Conservation (phyloP, 2,113 vertebrate species). For the Leptodactylus fuscus region DNA sequence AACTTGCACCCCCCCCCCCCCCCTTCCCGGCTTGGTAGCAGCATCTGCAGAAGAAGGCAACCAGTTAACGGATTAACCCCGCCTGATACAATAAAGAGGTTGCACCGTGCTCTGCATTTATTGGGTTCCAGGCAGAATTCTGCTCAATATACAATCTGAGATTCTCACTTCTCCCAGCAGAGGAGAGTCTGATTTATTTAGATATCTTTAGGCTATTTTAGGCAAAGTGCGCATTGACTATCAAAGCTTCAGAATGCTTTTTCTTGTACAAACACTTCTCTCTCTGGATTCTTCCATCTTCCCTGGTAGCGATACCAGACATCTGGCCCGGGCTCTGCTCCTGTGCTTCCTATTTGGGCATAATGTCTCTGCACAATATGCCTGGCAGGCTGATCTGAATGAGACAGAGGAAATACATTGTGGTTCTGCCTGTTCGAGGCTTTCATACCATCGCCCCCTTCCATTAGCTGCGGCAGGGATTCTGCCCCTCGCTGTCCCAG, state of each 20-base stretch:
- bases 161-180: constrained; percentile 3
- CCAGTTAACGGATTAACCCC: neutral
- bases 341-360: constrained; percentile 4
- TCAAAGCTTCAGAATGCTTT: constrained; percentile 17
- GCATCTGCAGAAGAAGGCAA: neutral
- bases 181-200: constrained; percentile 31
- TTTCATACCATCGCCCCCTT: neutral
- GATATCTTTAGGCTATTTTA: constrained; percentile 41
- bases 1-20: too few species aligned
- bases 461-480: neutral
- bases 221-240: neutral
- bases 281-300: neutral
- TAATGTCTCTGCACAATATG: constrained; percentile 25
- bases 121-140: neutral
- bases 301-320: constrained; percentile 8
- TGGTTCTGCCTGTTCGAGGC: neutral
- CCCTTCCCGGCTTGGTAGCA: too few species aligned
- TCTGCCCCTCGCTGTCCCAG: neutral
- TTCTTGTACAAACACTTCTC: constrained; percentile 41
- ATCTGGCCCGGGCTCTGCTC: constrained; percentile 24
- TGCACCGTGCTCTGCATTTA: neutral
- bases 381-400: constrained; percentile 13
- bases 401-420: neutral
- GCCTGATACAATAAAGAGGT: neutral
- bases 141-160: constrained; percentile 21